These are phyloP conservation scores for Tapirus indicus DNA, from an alignment of 2,797 vertebrate species.

Conservation along the genomic window DNA sequence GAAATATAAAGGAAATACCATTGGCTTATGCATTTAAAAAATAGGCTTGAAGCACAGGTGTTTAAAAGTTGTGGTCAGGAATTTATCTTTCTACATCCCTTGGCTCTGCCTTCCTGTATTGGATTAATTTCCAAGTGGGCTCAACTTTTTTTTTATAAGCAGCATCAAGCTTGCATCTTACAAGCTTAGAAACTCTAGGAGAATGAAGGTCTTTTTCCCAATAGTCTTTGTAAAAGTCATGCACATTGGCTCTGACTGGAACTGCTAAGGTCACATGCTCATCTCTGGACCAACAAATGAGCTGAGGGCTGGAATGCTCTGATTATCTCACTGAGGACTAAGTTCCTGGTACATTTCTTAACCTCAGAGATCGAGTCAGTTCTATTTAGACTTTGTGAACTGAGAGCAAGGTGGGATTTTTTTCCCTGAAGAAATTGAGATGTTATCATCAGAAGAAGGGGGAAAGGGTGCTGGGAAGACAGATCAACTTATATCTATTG, in stretches of 20 bases:
- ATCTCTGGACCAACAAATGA: not conserved
- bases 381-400: not conserved
- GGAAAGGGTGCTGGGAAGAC: not conserved
- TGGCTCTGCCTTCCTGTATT: not conserved
- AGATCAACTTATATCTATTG: not conserved
- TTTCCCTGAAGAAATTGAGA: not conserved
- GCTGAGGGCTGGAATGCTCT: not conserved
- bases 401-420: not conserved
- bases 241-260: not conserved
- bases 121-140: not conserved
- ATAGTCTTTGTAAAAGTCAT: not conserved
- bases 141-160: not conserved
- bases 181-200: not conserved
- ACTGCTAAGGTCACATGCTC: not conserved
- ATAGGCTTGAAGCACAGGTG: not conserved
- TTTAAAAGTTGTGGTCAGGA: not conserved
- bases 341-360: not conserved
- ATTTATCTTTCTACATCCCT: not conserved
- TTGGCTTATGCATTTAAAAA: not conserved
- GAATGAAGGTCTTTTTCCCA: not conserved
- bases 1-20: not conserved
- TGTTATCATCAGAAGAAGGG: not conserved
- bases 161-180: not conserved
- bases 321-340: not conserved
- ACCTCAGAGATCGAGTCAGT: not conserved